Conservation (phyloP, 2,888 invertebrate genomes). For the Carpatolechia fugitivella region DNA sequence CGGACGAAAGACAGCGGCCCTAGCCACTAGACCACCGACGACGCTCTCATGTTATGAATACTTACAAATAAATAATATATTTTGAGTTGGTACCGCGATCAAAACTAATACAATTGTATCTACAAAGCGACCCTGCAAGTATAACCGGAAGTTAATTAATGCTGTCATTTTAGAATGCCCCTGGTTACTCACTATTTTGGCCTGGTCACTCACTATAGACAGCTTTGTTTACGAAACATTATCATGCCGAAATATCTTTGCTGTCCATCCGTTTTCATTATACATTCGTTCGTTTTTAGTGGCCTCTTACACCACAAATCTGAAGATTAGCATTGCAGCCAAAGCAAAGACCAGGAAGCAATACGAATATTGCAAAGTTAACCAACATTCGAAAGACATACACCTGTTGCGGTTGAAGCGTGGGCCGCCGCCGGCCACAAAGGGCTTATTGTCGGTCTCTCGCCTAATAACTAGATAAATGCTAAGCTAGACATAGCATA, state of each 20-base stretch:
- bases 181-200: background rate
- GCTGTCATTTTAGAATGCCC: slow-evolving; percentile 6
- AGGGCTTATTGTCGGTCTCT: background rate
- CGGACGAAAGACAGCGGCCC: no score
- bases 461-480: background rate
- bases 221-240: background rate
- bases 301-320: no score
- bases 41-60: no score
- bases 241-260: no score
- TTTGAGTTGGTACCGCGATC: background rate
- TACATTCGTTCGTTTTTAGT: no score
- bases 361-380: no score
- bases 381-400: background rate
- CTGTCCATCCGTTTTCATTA: no score
- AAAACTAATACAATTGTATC: background rate
- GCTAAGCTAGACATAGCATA: no score
- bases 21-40: no score
- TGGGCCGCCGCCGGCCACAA: background rate
- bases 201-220: background rate
- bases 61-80: no score
- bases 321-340: no score
- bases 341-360: no score
- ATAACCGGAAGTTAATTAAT: slow-evolving; percentile 17
- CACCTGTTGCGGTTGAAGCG: slow-evolving; percentile 5
- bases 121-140: background rate